Percentiles rank a stretch among this genome's conserved stretches.
Evolutionary conservation across 2,797 vertebrate genomes (phyloP).

Genomic region (Myoxocephalus aenaeus): DNA sequence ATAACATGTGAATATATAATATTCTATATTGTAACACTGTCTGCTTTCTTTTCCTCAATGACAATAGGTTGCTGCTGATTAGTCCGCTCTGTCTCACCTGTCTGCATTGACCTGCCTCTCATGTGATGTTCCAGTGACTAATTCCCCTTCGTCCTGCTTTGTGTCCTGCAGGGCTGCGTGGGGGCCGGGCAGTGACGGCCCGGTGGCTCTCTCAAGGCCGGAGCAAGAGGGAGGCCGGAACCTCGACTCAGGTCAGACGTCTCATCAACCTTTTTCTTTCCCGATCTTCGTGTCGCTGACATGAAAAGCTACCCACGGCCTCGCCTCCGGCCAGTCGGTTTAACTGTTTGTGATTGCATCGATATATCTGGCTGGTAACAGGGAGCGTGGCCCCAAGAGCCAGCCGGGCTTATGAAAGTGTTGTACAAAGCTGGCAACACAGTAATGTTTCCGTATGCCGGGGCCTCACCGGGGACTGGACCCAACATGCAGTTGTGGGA

Average conservation of each 20-base stretch:
- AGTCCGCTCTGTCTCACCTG: not conserved
- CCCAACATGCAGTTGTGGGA: not conserved
- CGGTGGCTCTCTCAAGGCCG: conserved; percentile 73
- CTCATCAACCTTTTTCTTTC: not conserved
- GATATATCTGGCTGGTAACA: not conserved
- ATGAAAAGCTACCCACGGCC: not conserved
- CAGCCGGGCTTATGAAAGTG: not conserved
- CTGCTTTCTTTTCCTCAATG: not conserved
- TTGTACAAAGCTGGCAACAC: conserved; percentile 13
- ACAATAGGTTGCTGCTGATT: not conserved
- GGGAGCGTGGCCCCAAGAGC: not conserved
- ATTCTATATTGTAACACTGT: not conserved
- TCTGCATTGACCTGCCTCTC: not conserved
- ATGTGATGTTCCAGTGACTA: not conserved
- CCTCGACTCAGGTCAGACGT: conserved; percentile 64
- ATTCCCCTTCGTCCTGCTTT: conserved; percentile 45
- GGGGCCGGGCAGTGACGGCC: conserved; percentile 62
- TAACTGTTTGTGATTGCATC: not conserved
- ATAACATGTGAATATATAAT: not conserved
- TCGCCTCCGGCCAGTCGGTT: not conserved
- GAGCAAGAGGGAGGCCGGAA: conserved; percentile 60
- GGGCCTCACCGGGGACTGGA: not conserved
- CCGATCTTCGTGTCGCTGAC: not conserved
- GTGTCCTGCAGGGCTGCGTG: conserved; percentile 60
- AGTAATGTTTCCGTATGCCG: not conserved